Percentiles rank a stretch among this genome's conserved stretches.
phyloP scores from a whole-genome alignment of 2,113 vertebrate genomes.

The Spermophilus dauricus region DNA sequence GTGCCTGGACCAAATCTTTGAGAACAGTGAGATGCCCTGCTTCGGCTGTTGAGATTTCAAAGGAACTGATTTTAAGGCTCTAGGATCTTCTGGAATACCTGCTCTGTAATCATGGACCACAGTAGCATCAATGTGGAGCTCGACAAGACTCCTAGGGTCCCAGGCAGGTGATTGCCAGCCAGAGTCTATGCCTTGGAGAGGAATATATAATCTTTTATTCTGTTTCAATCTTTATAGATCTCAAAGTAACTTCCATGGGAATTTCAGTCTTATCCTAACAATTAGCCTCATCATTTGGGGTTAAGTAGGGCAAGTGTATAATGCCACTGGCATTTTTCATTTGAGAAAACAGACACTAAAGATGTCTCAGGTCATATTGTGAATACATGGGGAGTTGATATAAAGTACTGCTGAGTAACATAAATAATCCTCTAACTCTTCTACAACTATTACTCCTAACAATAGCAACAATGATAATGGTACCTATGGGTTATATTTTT shows the following conservation, averaged over 20 bases:
- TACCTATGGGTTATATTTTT: background rate
- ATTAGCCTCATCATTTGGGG: background rate
- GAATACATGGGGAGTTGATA: background rate
- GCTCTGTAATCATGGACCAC: background rate
- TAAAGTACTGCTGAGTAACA: background rate
- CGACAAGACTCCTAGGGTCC: background rate
- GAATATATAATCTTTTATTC: background rate
- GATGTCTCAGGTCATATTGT: background rate
- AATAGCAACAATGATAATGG: background rate
- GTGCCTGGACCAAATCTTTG: background rate
- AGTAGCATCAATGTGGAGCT: background rate
- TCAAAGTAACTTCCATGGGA: background rate
- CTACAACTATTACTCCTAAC: background rate
- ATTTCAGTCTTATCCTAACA: background rate
- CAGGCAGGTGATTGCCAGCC: background rate
- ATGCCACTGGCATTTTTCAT: slow-evolving; percentile 28
- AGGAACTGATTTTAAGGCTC: background rate
- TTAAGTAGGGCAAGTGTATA: background rate
- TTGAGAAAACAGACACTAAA: slow-evolving; percentile 39
- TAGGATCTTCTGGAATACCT: background rate
- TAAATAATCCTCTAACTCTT: background rate
- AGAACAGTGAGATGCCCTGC: background rate
- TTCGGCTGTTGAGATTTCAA: background rate
- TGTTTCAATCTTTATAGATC: background rate
- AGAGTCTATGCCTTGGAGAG: background rate